A percentile compares a stretch with the other conserved stretches of the same genome.
Evolutionary conservation across 2,888 invertebrate genomes (phyloP).

Genomic region (Sthenelais limicola): DNA sequence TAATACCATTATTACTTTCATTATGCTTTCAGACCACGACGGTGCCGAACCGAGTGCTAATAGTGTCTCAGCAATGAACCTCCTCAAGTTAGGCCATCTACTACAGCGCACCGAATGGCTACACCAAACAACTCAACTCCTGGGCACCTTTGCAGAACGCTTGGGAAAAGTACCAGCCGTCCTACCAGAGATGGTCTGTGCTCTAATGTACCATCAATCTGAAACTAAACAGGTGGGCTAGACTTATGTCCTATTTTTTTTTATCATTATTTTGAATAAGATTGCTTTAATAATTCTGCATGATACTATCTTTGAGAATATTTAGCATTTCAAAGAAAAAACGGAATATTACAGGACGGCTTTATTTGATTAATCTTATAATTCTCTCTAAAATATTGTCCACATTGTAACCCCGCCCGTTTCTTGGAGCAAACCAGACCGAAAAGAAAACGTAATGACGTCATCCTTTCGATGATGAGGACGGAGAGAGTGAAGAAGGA

Average conservation of each 20-base stretch:
- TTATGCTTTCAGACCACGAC: constrained; percentile 84
- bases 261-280: neutral
- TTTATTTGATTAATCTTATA: no score
- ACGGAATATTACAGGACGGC: no score
- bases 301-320: no score
- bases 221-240: constrained; percentile 79
- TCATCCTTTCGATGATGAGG: no score
- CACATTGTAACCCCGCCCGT: no score
- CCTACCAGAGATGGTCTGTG: constrained; percentile 84
- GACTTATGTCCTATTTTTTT: neutral
- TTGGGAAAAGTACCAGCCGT: constrained; percentile 80
- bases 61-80: constrained; percentile 81
- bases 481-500: no score
- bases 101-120: constrained; percentile 78
- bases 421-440: no score
- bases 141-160: constrained; percentile 70
- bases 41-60: constrained; percentile 96
- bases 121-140: constrained; percentile 77
- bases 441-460: no score
- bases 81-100: constrained; percentile 80
- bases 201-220: constrained; percentile 80
- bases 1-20: no score
- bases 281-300: no score
- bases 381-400: no score
- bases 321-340: no score